phyloP scores from a whole-genome alignment of 2,797 vertebrate genomes.

The Anguilla megastoma region DNA sequence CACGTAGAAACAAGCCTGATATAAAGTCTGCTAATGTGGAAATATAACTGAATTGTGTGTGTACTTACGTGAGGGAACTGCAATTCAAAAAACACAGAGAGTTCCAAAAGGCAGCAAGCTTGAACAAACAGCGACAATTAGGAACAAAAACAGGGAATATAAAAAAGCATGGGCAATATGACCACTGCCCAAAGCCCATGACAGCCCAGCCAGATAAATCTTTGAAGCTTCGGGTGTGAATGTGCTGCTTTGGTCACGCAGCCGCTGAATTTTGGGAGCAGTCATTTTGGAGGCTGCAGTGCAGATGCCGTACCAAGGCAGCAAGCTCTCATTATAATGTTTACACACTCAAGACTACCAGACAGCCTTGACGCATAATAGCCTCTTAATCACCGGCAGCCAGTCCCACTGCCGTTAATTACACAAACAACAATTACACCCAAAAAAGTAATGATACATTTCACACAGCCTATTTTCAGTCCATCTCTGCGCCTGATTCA shows the following conservation, averaged over 20 bases:
- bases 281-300: not conserved
- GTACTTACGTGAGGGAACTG: not conserved
- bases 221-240: not conserved
- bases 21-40: not conserved
- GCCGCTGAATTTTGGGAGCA: not conserved
- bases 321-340: conserved; percentile 11
- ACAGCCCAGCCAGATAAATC: not conserved
- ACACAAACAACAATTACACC: conserved; percentile 28
- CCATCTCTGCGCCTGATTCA: conserved; percentile 5
- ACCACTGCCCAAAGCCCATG: not conserved
- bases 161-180: not conserved
- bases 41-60: not conserved
- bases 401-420: conserved; percentile 32
- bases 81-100: not conserved
- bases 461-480: not conserved
- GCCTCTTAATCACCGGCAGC: conserved; percentile 16
- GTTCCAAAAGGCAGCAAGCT: not conserved
- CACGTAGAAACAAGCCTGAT: not conserved
- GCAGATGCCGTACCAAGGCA: not conserved
- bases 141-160: not conserved
- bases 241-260: not conserved
- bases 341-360: conserved; percentile 18
- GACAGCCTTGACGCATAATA: conserved; percentile 21
- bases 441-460: conserved; percentile 23
- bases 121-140: not conserved